Evolutionary conservation across 1,140 invertebrate genomes (phyloP), one percentile per base, ranked within the genome.

Genomic region (Medauroidea extradentata): DNA sequence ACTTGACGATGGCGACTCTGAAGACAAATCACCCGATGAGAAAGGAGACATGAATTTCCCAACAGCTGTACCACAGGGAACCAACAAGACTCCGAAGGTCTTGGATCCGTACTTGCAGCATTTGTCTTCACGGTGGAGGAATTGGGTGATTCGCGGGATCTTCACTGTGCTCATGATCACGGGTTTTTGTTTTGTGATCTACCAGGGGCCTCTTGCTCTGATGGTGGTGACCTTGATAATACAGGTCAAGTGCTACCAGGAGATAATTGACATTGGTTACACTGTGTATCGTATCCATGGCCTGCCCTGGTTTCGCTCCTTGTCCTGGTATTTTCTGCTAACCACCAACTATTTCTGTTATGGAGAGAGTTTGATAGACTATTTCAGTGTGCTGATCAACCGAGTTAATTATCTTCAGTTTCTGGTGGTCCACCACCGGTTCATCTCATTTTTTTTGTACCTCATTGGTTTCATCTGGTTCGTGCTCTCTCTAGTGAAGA

Each of bases 321-420:
- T 99, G 1, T 98, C 96, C 9, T 99, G 98, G 97, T 99, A 98
- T 77, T 99, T 99, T 76, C 81, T 99, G 27, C 83, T 99, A 53
- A 91, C 96, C 21, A 98, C 95, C 43, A 99, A 99, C 79, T 99
- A 99, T 75, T 99, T 99, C 79, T 96, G 99, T 74, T 98, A 97
- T 75, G 95, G 95, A 46, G 97, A 99, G 79, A 96, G 92, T 77
- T 80, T 99, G 57, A 94, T 99, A 62, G 94, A 97, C 65, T 97
- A 97, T 75, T 98, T 97, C 81, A 92, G 92, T 27, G 90, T 98
- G 13, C 85, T 96, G n/a, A 88, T 96, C 23, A 93, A 91, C 76
- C 83, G 89, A 77, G 91, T 69, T 79, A 99, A 44, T 83, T 86
- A 63, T 89, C 92, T 68, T 80, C 99, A 69, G 90, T 99, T 51